Conservation (phyloP, 2,888 invertebrate genomes). For the Seira musarum region DNA sequence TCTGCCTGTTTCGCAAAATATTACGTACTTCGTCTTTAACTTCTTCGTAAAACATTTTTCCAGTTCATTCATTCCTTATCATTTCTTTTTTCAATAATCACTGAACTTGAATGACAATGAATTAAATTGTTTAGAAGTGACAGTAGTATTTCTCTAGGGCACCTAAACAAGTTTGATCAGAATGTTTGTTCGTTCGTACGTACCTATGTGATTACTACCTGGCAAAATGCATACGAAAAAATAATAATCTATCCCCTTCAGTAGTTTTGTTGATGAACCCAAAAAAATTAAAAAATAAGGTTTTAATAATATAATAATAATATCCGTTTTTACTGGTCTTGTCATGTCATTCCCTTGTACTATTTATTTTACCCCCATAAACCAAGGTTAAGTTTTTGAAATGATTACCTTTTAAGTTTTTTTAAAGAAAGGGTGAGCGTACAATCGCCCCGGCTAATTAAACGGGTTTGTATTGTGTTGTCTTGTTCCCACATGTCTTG, state of each 20-base stretch:
- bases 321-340: not conserved
- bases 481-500: constrained; percentile 67
- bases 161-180: not conserved
- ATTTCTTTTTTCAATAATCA: constrained; percentile 4
- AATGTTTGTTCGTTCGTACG: not conserved
- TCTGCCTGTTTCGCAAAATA: not conserved
- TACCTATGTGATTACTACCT: not conserved
- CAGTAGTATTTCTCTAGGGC: constrained; percentile 13
- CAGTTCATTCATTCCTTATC: constrained; percentile 3
- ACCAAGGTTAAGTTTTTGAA: not conserved
- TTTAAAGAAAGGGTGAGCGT: constrained; percentile 51
- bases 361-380: not conserved
- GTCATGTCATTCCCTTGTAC: constrained; percentile 2
- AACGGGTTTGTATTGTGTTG: constrained; percentile 65
- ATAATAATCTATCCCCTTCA: not conserved
- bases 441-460: constrained; percentile 60
- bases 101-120: not conserved
- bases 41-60: not conserved
- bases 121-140: not conserved
- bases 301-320: not conserved
- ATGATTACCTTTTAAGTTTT: constrained; percentile 4
- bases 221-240: constrained; percentile 4
- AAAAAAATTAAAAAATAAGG: not conserved
- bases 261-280: not conserved
- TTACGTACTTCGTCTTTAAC: not conserved